phyloP scores from a whole-genome alignment of 1,140 invertebrate genomes.

The Berghia stephanieae region DNA sequence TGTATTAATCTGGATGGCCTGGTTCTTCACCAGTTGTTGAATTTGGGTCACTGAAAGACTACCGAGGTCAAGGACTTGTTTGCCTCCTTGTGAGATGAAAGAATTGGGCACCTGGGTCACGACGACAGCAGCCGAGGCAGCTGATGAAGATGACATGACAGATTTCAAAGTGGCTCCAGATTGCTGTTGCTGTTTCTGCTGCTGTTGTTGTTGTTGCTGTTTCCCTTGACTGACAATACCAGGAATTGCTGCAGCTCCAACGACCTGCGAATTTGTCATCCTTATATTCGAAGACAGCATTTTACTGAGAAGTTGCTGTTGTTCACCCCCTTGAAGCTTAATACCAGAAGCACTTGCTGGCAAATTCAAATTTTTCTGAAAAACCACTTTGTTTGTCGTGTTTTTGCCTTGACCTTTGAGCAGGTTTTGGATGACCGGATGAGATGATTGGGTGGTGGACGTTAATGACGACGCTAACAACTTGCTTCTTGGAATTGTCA shows the following conservation, averaged over 20 bases:
- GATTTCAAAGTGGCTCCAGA: background rate
- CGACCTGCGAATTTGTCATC: no score
- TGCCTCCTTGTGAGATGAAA: constrained; percentile 22
- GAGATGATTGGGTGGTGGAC: constrained; percentile 20
- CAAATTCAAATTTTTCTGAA: background rate
- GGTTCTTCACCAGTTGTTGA: constrained; percentile 39
- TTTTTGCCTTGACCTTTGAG: background rate
- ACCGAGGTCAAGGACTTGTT: constrained; percentile 25
- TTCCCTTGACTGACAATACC: background rate
- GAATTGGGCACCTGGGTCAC: constrained; percentile 17
- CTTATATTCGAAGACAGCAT: no score
- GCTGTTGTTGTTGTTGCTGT: background rate
- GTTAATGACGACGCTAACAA: background rate
- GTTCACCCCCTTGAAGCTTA: no score
- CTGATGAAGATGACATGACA: background rate
- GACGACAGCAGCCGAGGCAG: background rate
- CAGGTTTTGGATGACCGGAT: constrained; percentile 28
- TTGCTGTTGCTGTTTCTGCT: background rate
- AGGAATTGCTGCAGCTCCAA: no score
- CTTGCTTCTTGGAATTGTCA: background rate
- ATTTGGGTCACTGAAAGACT: constrained; percentile 28
- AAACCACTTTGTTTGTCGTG: no score
- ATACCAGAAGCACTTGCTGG: no score
- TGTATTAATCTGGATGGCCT: constrained; percentile 35
- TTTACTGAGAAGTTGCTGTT: no score